Conservation (phyloP, 2,113 vertebrate genomes). For the Sterrhoptilus dennistouni region DNA sequence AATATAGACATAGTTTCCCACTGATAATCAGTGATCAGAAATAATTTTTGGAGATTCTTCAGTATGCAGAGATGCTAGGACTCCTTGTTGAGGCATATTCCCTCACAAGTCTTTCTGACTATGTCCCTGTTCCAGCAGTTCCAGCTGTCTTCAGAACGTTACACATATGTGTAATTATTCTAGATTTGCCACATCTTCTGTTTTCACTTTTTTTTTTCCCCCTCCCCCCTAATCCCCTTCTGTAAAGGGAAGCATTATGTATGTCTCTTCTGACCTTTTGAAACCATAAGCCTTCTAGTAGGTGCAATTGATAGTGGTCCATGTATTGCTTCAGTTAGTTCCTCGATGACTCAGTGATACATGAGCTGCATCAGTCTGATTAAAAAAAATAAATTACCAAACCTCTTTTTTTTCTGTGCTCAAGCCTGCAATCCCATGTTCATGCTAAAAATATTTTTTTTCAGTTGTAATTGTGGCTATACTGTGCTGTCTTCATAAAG, state of each 20-base stretch:
- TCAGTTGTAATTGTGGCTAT: neutral
- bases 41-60: neutral
- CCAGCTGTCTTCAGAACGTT: neutral
- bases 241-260: neutral
- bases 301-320: neutral
- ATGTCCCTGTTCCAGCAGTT: neutral
- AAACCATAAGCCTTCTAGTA: neutral
- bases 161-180: neutral
- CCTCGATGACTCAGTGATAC: neutral
- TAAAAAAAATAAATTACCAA: neutral
- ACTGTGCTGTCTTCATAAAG: neutral
- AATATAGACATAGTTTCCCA: neutral
- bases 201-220: neutral
- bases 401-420: neutral
- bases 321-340: neutral
- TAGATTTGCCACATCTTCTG: neutral
- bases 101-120: neutral
- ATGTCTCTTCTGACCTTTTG: neutral
- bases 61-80: neutral
- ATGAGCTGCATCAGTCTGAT: neutral
- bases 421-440: neutral
- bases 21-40: neutral
- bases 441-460: neutral
- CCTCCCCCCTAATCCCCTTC: accelerated
- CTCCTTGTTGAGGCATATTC: neutral